Base-by-base conservation (phyloP, 2,797 vertebrate genomes). In the Choloepus didactylus region DNA sequence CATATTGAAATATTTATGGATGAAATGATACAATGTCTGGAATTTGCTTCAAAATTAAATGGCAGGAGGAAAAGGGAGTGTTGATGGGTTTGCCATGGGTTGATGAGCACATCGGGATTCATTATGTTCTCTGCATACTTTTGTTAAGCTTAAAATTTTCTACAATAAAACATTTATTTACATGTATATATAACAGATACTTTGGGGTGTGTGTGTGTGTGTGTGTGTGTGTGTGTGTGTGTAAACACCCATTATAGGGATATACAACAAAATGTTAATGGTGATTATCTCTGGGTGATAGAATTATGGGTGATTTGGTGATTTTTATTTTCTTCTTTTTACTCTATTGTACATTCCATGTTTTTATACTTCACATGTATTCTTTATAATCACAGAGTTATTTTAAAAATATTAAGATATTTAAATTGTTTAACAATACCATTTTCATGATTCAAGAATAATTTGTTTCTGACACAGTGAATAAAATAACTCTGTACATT, bases 301-400 rank as follows among this genome's bases (percentile, higher is more conserved):
- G 46, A 87, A 79, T 90, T 81, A 56, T 83, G 27, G 31, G 18
- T 81, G 35, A 62, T 27, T 72, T 85, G 49, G 10, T 75, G 21
- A 91, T 70, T 76, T 96, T 62, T 59, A 80, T 67, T 85, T 94
- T 88, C 51, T 94, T 85, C n/a, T n/a, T 93, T 92, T 73, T 60
- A 66, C n/a, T 87, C 11, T 87, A 67, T 1, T 80, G 15, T 35
- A 46, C 93, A 67, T 73, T 91, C 29, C 46, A 2, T 59, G 73
- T 56, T 88, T 72, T 96, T 83, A 82, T 29, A 67, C 21, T 80
- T 10, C 2, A 25, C 3, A 21, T 75, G 21, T n/a, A 73, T 60
- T 84, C 51, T 73, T 82, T 59, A 87, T 51, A 56, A 83, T 59
- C 35, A 93, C 9, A 29, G 29, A 60, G 25, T 27, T 25, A 25